phyloP scores from a whole-genome alignment of 1,140 invertebrate species.

The Xylocopa sonorina region DNA sequence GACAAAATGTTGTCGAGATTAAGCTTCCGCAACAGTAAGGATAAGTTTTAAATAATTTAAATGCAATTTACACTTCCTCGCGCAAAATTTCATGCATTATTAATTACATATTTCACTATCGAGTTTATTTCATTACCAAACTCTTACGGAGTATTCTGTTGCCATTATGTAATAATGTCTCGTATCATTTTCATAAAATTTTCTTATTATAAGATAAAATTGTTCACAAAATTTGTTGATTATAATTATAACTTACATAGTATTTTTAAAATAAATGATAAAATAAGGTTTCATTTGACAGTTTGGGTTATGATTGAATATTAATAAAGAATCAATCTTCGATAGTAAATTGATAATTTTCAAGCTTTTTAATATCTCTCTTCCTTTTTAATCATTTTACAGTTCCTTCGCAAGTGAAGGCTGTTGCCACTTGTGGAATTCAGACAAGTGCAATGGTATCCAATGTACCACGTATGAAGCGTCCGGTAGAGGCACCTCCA shows the following conservation, averaged over 20 bases:
- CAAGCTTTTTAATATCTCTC: neutral
- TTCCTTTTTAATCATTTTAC: neutral
- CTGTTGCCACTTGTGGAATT: constrained; percentile 15
- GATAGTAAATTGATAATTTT: neutral
- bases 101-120: neutral
- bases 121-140: constrained; percentile 6
- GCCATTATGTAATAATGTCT: constrained; percentile 58
- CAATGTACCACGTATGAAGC: constrained; percentile 47
- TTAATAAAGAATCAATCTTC: neutral
- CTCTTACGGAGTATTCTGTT: constrained; percentile 17
- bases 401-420: constrained; percentile 27
- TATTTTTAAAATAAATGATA: neutral
- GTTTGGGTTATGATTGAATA: neutral
- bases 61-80: neutral
- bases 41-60: neutral
- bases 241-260: neutral
- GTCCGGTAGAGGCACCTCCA: constrained; percentile 76
- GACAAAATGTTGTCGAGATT: constrained; percentile 61
- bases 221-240: neutral
- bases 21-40: constrained; percentile 56
- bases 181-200: neutral
- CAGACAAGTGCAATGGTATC: constrained; percentile 33
- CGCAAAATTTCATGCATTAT: neutral
- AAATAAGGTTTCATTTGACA: neutral
- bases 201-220: neutral